Conservation (phyloP, 2,113 vertebrate species). For the Pangasianodon hypophthalmus region DNA sequence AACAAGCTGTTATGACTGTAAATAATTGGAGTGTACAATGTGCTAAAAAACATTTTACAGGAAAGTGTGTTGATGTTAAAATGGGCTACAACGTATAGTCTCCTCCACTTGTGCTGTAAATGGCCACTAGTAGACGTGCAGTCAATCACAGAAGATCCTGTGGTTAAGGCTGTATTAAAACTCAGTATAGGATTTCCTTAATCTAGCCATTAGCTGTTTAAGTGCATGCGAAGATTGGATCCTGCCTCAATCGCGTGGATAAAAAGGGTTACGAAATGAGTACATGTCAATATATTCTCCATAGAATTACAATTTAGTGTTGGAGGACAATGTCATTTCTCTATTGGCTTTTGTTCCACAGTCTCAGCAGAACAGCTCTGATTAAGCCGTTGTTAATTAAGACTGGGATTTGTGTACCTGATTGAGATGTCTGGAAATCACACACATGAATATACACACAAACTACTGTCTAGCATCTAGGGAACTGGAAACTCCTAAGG, state of each 20-base stretch:
- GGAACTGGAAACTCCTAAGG: constrained; percentile 48
- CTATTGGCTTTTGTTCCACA: not conserved
- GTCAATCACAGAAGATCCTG: not conserved
- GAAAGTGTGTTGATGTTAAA: not conserved
- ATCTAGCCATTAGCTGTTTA: not conserved
- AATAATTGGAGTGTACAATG: not conserved
- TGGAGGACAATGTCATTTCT: constrained; percentile 22
- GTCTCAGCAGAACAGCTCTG: not conserved
- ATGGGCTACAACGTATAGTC: not conserved
- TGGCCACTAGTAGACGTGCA: not conserved
- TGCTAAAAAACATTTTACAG: not conserved
- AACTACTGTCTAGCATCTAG: not conserved
- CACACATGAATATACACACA: constrained; percentile 8
- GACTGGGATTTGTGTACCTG: constrained; percentile 29
- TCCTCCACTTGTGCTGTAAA: not conserved
- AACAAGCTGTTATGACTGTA: too few species aligned
- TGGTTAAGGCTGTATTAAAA: not conserved
- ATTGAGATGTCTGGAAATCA: constrained; percentile 33
- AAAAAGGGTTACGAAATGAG: not conserved
- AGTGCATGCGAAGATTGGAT: not conserved
- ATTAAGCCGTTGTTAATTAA: constrained; percentile 33
- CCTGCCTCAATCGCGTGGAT: not conserved
- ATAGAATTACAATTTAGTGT: not conserved
- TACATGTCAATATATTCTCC: not conserved
- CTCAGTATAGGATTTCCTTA: constrained; percentile 7